Evolutionary conservation across 1,140 invertebrate species (phyloP).

Genomic region (Heterodera schachtii): DNA sequence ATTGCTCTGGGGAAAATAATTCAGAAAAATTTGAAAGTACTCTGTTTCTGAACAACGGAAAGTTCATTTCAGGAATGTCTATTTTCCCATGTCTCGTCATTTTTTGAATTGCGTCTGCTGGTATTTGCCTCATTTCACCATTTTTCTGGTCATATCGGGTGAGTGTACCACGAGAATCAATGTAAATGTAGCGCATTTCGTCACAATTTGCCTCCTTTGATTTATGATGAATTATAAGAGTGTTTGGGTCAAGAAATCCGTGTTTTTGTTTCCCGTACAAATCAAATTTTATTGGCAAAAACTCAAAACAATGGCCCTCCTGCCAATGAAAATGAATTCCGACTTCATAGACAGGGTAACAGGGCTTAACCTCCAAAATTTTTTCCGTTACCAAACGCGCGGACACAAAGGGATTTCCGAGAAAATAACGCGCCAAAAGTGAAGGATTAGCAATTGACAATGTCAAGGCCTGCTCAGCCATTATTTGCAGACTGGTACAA

Average conservation of each 20-base stretch:
- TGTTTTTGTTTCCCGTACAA: background rate
- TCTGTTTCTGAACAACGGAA: slow-evolving; percentile 15
- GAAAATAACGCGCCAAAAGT: slow-evolving; percentile 4
- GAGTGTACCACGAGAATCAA: background rate
- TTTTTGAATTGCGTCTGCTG: background rate
- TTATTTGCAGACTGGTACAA: slow-evolving; percentile 1
- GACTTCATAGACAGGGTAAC: slow-evolving; percentile 6
- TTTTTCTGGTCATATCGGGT: slow-evolving; percentile 1
- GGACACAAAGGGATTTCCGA: background rate
- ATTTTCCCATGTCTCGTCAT: slow-evolving; percentile 9
- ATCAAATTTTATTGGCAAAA: slow-evolving; percentile 6
- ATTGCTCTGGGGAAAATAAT: slow-evolving; percentile 15
- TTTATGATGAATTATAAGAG: background rate
- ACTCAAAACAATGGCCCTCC: slow-evolving; percentile 13
- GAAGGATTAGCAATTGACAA: slow-evolving; percentile 7
- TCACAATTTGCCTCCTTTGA: slow-evolving; percentile 15
- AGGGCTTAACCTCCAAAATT: slow-evolving; percentile 5
- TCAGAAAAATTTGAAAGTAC: slow-evolving; percentile 11
- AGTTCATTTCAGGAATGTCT: slow-evolving; percentile 1
- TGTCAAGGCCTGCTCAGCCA: slow-evolving; percentile 4
- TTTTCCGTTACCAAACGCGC: slow-evolving; percentile 9
- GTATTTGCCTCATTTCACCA: background rate
- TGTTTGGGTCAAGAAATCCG: background rate
- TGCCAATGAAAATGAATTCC: slow-evolving; percentile 16
- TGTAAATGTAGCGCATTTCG: background rate